Percentiles rank a stretch among this genome's conserved stretches.
Conservation (phyloP, 2,113 vertebrate genomes). For the Nothobranchius furzeri region DNA sequence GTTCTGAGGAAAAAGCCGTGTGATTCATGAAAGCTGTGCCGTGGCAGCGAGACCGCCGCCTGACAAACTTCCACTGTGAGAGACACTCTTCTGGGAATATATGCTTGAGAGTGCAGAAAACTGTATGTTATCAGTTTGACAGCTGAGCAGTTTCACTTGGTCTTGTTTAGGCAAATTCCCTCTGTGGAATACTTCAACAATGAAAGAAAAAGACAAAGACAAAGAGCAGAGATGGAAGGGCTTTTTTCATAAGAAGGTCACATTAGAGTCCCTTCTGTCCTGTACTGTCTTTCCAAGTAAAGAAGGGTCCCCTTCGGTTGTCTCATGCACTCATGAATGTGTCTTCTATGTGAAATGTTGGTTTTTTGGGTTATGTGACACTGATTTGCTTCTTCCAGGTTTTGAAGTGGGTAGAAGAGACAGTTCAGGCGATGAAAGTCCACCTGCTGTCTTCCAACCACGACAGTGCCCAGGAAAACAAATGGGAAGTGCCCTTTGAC, state of each 20-base stretch:
- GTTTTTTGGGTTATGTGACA: background rate
- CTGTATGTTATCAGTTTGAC: conserved; percentile 72
- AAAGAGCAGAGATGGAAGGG: conserved; percentile 39
- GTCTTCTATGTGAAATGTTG: background rate
- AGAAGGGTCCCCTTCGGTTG: conserved; percentile 24
- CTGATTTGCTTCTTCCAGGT: conserved; percentile 76
- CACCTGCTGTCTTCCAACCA: conserved; percentile 90
- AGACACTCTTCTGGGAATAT: conserved; percentile 55
- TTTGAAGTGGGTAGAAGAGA: conserved; percentile 93
- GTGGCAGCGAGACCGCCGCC: conserved; percentile 21
- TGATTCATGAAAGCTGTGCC: conserved; percentile 57
- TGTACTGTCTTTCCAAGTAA: conserved; percentile 15
- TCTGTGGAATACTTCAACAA: conserved; percentile 47
- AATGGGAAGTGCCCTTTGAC: conserved; percentile 87
- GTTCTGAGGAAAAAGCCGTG: conserved; percentile 25
- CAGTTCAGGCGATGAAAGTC: conserved; percentile 90
- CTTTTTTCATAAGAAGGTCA: conserved; percentile 12
- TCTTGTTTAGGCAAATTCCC: conserved; percentile 64
- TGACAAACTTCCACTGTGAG: conserved; percentile 56
- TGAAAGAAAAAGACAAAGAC: conserved; percentile 56
- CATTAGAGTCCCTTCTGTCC: conserved; percentile 36
- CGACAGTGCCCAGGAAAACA: conserved; percentile 81
- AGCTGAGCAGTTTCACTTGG: conserved; percentile 66
- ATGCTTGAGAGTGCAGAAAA: conserved; percentile 66
- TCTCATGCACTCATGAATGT: background rate